Evolutionary conservation across 2,888 invertebrate genomes (phyloP).

Genomic region (Neoscelio sp.): DNA sequence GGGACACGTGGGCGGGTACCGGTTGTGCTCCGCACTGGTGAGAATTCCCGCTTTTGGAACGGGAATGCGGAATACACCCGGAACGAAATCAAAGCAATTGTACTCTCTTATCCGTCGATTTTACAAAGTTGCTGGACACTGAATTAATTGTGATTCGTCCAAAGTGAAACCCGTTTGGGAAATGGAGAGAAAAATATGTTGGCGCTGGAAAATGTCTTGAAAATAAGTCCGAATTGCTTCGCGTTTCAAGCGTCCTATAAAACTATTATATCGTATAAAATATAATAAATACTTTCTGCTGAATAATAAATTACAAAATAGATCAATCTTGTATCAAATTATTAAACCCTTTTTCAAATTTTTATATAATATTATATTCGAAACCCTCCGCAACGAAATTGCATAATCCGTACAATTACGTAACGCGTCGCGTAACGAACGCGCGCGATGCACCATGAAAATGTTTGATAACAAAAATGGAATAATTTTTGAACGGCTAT

Average conservation of each 20-base stretch:
- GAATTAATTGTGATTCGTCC: slow-evolving; percentile 21
- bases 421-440: not conserved
- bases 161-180: not conserved
- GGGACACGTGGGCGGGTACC: slow-evolving; percentile 64
- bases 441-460: not conserved
- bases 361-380: too few species aligned
- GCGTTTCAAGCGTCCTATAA: too few species aligned
- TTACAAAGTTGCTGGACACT: slow-evolving; percentile 15
- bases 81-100: slow-evolving; percentile 49
- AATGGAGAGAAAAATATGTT: too few species aligned
- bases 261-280: too few species aligned
- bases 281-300: too few species aligned
- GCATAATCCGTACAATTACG: too few species aligned
- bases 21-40: slow-evolving; percentile 54
- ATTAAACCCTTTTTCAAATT: too few species aligned
- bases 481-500: slow-evolving; percentile 12
- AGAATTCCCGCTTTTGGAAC: slow-evolving; percentile 60
- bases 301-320: too few species aligned
- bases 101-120: slow-evolving; percentile 42
- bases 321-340: too few species aligned
- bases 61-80: slow-evolving; percentile 32
- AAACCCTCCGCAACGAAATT: too few species aligned
- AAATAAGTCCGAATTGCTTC: too few species aligned
- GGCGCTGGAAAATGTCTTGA: too few species aligned
- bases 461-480: slow-evolving; percentile 43